Evolutionary conservation across 1,140 invertebrate genomes (phyloP), one percentile per base, ranked within the genome.

Genomic region (Scaptomyza pallida): DNA sequence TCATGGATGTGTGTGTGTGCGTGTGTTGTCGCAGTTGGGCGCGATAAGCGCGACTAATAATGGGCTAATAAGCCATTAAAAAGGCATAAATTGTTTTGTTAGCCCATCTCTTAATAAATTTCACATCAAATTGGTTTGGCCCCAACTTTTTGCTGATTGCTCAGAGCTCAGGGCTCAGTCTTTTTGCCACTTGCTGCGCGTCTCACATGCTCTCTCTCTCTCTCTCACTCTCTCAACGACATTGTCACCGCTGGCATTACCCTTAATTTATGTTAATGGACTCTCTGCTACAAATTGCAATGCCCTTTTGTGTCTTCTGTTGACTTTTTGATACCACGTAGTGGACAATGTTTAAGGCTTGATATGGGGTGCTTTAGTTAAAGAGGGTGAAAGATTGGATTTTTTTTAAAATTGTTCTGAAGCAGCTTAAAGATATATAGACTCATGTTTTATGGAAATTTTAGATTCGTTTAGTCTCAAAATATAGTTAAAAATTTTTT

Each of bases 1-100:
- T 13, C 9, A n/a, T 21, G 52, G 10, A 19, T 56, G 43, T 52
- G 30, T 51, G 55, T 48, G 41, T 48, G 50, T 62, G 62, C 48
- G 64, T 59, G 63, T 70, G 55, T 78, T 47, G 59, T 55, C 37
- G 76, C 54, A 71, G 81, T 54, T 60, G 70, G 64, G 77, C 60
- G 67, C 82, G 82, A 86, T 86, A 86, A 86, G 82, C 82, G 78
- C 82, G 79, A 88, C 82, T 88, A 88, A 88, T 88, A 88, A 88
- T 88, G 82, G 82, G 82, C 82, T 88, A 88, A 88, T 88, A 88
- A 88, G 82, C 82, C 82, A 88, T 88, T 88, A 82, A 82, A 82
- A 88, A 78, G 82, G 75, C 86, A 88, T 88, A 88, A 88, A 88
- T 88, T 82, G 82, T 88, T 88, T 88, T 88, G 82, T 88, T 88